Evolutionary conservation across 2,797 vertebrate genomes (phyloP).

Genomic region (Pseudomugil tenellus): DNA sequence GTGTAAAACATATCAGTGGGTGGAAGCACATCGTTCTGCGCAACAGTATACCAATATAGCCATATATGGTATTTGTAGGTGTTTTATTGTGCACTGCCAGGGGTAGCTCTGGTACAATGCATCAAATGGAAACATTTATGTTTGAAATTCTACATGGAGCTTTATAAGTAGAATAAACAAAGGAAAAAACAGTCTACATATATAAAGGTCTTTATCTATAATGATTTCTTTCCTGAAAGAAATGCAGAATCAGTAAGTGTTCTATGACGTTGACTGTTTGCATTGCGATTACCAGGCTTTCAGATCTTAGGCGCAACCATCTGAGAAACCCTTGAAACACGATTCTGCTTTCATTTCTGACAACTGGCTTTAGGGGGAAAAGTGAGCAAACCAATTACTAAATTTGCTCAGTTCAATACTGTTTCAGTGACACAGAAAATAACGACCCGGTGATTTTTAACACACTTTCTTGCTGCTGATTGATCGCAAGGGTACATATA

Average conservation of each 20-base stretch:
- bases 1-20: background rate
- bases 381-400: background rate
- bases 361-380: slow-evolving; percentile 12
- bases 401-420: slow-evolving; percentile 28
- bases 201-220: background rate
- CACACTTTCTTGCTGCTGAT: slow-evolving; percentile 38
- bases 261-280: background rate
- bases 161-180: background rate
- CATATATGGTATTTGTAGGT: background rate
- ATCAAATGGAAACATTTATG: background rate
- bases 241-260: background rate
- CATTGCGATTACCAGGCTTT: background rate
- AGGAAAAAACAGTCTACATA: background rate
- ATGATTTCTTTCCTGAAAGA: background rate
- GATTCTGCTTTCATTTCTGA: background rate
- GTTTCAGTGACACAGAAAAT: slow-evolving; percentile 42
- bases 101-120: background rate
- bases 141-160: background rate
- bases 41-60: background rate
- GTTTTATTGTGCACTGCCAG: background rate
- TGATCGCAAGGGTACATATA: slow-evolving; percentile 29
- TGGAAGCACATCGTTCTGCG: background rate
- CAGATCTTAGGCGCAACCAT: background rate
- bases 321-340: background rate
- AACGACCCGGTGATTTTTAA: slow-evolving; percentile 35